phyloP scores from a whole-genome alignment of 2,888 invertebrate species.

The Stenotaenia linearis region DNA sequence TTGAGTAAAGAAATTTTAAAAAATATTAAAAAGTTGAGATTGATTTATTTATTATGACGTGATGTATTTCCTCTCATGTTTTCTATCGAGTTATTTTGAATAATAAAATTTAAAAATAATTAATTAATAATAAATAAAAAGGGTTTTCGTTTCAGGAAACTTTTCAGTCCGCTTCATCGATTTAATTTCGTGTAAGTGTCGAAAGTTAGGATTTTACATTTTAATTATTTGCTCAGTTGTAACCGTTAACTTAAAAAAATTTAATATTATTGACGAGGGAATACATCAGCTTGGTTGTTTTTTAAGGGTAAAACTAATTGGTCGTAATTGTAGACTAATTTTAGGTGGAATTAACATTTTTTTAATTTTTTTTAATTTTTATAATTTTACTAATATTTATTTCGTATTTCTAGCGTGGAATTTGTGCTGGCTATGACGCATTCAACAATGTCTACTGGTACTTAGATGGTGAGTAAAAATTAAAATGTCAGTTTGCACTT shows the following conservation, averaged over 20 bases:
- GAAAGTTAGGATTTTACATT: neutral
- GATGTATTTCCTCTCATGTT: neutral
- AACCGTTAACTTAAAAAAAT: neutral
- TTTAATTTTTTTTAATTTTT: neutral
- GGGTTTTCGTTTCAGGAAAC: neutral
- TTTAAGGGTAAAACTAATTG: neutral
- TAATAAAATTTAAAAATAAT: neutral
- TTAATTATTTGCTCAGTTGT: neutral
- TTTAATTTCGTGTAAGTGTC: neutral
- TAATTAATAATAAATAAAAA: neutral
- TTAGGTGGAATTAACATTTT: no score
- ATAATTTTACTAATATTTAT: neutral
- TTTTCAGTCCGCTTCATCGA: neutral
- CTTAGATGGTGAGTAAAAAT: conserved; percentile 41
- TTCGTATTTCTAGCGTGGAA: conserved; percentile 40
- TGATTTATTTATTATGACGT: neutral
- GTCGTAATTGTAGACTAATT: neutral
- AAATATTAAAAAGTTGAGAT: neutral
- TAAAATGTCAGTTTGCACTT: neutral
- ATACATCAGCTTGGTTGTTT: neutral
- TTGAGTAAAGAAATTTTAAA: neutral
- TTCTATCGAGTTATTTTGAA: neutral
- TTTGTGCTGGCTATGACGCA: conserved; percentile 42
- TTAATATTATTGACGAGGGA: neutral
- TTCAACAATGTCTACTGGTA: conserved; percentile 43